Conservation (phyloP, 2,888 invertebrate genomes). For the Serripes groenlandicus region DNA sequence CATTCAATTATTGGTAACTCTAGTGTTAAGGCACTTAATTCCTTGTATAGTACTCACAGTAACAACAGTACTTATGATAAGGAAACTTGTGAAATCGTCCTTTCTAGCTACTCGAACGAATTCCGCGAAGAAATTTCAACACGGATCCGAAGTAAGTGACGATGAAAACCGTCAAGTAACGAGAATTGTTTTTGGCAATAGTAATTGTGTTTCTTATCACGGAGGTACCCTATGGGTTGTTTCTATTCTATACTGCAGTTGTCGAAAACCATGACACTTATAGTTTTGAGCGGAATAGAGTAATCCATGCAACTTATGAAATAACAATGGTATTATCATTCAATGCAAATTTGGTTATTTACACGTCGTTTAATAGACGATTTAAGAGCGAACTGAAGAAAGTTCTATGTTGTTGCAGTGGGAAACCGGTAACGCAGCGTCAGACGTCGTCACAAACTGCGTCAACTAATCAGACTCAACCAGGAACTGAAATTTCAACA, state of each 20-base stretch:
- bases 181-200: constrained; percentile 1
- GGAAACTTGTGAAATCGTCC: neutral
- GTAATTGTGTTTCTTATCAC: constrained; percentile 1
- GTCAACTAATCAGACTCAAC: neutral
- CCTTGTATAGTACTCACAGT: constrained; percentile 1
- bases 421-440: neutral
- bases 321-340: neutral
- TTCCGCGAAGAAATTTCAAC: neutral
- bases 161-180: constrained; percentile 2
- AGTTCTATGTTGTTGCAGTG: neutral
- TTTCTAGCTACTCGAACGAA: neutral
- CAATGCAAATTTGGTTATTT: constrained; percentile 8
- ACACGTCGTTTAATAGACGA: neutral
- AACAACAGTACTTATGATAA: neutral
- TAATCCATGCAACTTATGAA: constrained; percentile 7
- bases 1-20: neutral
- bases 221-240: constrained; percentile 4
- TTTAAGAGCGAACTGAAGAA: neutral
- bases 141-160: neutral
- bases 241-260: neutral
- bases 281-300: neutral
- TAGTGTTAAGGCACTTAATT: neutral
- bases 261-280: neutral
- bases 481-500: constrained; percentile 6
- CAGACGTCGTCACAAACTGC: neutral